These are phyloP conservation scores for Drosophila atripex DNA, from an alignment of 2,888 invertebrate species.

Conservation along the genomic window DNA sequence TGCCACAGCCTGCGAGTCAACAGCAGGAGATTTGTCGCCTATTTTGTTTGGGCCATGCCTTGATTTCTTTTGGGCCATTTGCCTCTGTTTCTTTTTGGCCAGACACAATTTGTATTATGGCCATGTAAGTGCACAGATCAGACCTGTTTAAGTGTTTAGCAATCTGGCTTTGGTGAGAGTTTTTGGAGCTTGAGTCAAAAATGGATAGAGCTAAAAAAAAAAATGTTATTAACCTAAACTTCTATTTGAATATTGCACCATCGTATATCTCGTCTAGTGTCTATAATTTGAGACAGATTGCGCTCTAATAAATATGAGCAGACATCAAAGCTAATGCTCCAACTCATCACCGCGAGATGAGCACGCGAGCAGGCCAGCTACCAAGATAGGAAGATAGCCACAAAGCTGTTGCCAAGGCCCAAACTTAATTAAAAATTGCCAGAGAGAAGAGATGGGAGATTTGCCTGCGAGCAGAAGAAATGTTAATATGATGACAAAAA, in stretches of 20 bases:
- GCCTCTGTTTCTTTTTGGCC: slow-evolving; percentile 54
- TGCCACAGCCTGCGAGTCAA: slow-evolving; percentile 36
- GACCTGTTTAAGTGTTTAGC: slow-evolving; percentile 63
- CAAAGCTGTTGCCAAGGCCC: slow-evolving; percentile 49
- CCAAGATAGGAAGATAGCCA: slow-evolving; percentile 10
- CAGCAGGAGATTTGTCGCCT: slow-evolving; percentile 74
- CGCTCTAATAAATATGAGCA: slow-evolving; percentile 81
- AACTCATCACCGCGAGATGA: slow-evolving; percentile 80
- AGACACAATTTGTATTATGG: slow-evolving; percentile 72
- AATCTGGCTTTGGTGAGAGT: slow-evolving; percentile 41
- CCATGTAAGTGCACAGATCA: slow-evolving; percentile 50
- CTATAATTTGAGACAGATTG: slow-evolving; percentile 72
- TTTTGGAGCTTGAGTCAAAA: neutral
- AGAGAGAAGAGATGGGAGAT: slow-evolving; percentile 56
- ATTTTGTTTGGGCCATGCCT: slow-evolving; percentile 52
- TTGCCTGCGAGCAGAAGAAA: slow-evolving; percentile 68
- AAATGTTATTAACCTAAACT: too few species aligned
- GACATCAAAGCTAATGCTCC: slow-evolving; percentile 81
- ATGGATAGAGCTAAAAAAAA: neutral
- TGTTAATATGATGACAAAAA: slow-evolving; percentile 52
- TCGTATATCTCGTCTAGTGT: slow-evolving; percentile 13
- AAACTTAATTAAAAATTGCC: slow-evolving; percentile 81
- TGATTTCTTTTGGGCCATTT: slow-evolving; percentile 22
- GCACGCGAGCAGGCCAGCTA: slow-evolving; percentile 63
- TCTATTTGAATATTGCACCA: too few species aligned